Conservation (phyloP, 2,888 invertebrate species). For the Pristionchus mayeri region DNA sequence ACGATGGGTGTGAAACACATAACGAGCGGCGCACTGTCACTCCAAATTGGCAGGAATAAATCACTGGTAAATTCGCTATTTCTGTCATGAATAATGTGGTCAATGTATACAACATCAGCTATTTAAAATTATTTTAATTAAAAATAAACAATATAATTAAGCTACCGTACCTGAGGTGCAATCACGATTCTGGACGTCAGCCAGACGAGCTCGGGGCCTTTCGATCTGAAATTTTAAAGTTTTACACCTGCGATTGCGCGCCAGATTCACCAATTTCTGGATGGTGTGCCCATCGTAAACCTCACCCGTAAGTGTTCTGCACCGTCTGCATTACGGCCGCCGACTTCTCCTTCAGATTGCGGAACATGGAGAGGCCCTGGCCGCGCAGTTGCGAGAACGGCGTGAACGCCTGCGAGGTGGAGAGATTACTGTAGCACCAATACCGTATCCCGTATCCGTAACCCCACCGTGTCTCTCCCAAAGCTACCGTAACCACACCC, state of each 20-base stretch:
- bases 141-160: conserved; percentile 81
- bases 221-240: conserved; percentile 12
- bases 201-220: conserved; percentile 86
- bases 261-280: background rate
- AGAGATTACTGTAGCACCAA: background rate
- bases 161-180: conserved; percentile 88
- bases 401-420: conserved; percentile 52
- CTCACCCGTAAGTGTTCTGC: conserved; percentile 78
- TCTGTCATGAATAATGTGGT: too few species aligned
- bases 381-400: conserved; percentile 87
- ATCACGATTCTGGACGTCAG: conserved; percentile 93
- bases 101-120: too few species aligned
- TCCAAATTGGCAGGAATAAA: too few species aligned
- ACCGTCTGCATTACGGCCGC: conserved; percentile 97
- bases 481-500: background rate
- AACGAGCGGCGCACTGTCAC: too few species aligned
- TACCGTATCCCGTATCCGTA: background rate
- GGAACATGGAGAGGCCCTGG: conserved; percentile 92
- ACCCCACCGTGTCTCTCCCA: too few species aligned
- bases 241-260: background rate
- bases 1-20: too few species aligned
- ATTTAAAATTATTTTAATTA: too few species aligned
- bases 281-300: too few species aligned
- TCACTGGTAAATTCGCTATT: too few species aligned
- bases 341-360: conserved; percentile 94